phyloP scores from a whole-genome alignment of 1,140 invertebrate genomes.

The Pomacea maculata region DNA sequence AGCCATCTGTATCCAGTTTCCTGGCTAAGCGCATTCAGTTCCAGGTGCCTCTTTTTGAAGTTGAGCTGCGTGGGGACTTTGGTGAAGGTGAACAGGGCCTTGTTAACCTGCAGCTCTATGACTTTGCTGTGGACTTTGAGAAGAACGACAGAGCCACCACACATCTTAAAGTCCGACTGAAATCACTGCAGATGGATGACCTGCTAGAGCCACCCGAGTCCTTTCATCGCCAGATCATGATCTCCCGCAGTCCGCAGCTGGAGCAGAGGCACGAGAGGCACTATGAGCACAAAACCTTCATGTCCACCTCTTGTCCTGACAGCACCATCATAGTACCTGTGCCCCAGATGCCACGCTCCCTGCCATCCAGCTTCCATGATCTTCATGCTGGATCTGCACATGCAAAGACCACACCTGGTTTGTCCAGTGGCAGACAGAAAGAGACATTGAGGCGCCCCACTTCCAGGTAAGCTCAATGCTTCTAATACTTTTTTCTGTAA shows the following conservation, averaged over 20 bases:
- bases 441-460: background rate
- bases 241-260: slow-evolving; percentile 67
- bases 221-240: slow-evolving; percentile 78
- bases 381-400: slow-evolving; percentile 74
- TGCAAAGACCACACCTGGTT: slow-evolving; percentile 70
- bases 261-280: slow-evolving; percentile 18
- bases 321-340: slow-evolving; percentile 57
- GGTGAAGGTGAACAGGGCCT: slow-evolving; percentile 60
- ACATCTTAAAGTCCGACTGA: slow-evolving; percentile 78
- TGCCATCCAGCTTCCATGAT: slow-evolving; percentile 59
- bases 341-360: slow-evolving; percentile 57
- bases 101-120: slow-evolving; percentile 83
- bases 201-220: slow-evolving; percentile 79
- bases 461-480: background rate
- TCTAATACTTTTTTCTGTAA: background rate
- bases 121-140: slow-evolving; percentile 81
- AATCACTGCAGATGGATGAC: slow-evolving; percentile 89
- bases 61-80: slow-evolving; percentile 63
- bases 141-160: slow-evolving; percentile 75
- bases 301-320: slow-evolving; percentile 88
- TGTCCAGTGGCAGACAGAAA: background rate
- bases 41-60: slow-evolving; percentile 64
- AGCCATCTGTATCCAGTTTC: slow-evolving; percentile 27
- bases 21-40: slow-evolving; percentile 54
- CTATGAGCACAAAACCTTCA: slow-evolving; percentile 64